Percentiles rank a stretch among this genome's conserved stretches.
Conservation (phyloP, 2,888 invertebrate species). For the Brachypalpus laphriformis region DNA sequence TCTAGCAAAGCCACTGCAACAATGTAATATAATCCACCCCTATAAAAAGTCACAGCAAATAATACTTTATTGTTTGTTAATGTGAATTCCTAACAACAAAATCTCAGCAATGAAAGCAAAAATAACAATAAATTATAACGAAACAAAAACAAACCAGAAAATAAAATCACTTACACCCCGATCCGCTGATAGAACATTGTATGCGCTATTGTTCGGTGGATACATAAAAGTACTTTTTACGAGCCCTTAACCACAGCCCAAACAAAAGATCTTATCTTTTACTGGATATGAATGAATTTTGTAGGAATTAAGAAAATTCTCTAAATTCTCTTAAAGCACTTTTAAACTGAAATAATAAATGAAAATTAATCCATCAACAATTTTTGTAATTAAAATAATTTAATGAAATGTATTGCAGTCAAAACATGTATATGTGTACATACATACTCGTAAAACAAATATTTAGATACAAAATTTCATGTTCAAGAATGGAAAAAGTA, state of each 20-base stretch:
- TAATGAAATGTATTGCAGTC: neutral
- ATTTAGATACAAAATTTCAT: too few species aligned
- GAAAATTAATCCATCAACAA: neutral
- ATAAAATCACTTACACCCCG: conserved; percentile 15
- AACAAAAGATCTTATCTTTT: neutral
- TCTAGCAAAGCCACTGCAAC: neutral
- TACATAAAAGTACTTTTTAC: conserved; percentile 21
- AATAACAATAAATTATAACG: neutral
- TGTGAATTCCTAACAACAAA: conserved; percentile 1
- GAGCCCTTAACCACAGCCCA: conserved; percentile 10
- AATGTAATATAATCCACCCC: neutral
- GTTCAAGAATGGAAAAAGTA: too few species aligned
- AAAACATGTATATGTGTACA: too few species aligned
- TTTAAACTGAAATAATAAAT: neutral
- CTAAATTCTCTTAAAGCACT: neutral
- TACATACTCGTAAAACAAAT: too few species aligned
- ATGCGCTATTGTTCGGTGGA: conserved; percentile 1
- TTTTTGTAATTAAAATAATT: conserved; percentile 2
- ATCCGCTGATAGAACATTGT: neutral
- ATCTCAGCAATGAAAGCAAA: conserved; percentile 2
- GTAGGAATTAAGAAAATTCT: neutral
- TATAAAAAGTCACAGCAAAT: neutral
- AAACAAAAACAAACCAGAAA: neutral
- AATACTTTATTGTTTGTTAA: conserved; percentile 6
- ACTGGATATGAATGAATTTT: neutral